phyloP scores from a whole-genome alignment of 2,888 invertebrate genomes.

The Tipula confusa region DNA sequence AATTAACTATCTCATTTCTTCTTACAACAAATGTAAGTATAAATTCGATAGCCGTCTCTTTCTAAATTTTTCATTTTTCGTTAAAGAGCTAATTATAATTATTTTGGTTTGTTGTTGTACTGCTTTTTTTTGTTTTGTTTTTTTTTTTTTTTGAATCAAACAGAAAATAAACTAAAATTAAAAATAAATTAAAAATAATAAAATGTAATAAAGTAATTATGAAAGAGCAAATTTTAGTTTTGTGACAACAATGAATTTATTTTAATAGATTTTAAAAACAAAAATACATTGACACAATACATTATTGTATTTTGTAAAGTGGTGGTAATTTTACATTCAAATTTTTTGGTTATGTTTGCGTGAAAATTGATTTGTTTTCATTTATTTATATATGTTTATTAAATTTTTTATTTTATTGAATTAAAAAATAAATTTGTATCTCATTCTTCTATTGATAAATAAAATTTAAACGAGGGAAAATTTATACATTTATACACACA shows the following conservation, averaged over 20 bases:
- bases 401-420: neutral
- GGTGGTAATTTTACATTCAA: too few relatives aligned
- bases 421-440: neutral
- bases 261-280: neutral
- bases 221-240: neutral
- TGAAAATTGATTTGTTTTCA: too few relatives aligned
- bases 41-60: neutral
- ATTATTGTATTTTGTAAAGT: too few relatives aligned
- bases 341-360: too few relatives aligned
- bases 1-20: neutral
- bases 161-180: neutral
- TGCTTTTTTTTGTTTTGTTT: too few relatives aligned
- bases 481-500: too few relatives aligned
- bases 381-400: too few relatives aligned
- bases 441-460: neutral
- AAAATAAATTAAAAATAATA: too few relatives aligned
- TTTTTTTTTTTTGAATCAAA: neutral
- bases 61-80: slow-evolving; percentile 8
- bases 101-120: neutral
- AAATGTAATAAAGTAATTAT: slow-evolving; percentile 7
- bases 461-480: too few relatives aligned
- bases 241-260: neutral
- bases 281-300: too few relatives aligned
- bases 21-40: neutral
- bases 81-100: neutral